These are phyloP conservation scores for Caenorhabditis brenneri DNA, from an alignment of 1,140 invertebrate species.

Conservation along the genomic window DNA sequence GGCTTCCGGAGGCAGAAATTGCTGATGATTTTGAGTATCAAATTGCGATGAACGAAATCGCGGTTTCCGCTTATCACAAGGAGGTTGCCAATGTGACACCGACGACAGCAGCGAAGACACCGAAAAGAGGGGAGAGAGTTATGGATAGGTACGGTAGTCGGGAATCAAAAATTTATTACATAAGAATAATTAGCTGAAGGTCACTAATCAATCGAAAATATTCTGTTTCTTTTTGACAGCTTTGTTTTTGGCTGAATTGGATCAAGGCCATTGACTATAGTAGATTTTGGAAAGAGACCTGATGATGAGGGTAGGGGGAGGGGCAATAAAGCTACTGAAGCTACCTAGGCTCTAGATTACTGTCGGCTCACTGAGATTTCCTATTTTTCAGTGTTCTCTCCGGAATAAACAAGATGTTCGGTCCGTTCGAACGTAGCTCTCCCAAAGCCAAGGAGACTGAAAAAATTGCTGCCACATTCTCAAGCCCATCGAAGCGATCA, in stretches of 20 bases:
- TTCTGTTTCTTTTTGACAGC: too few relatives aligned
- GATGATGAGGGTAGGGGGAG: too few relatives aligned
- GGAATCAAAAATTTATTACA: too few relatives aligned
- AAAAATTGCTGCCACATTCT: slow-evolving; percentile 20
- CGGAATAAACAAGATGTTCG: slow-evolving; percentile 33
- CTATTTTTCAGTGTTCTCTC: slow-evolving; percentile 7
- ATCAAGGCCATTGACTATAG: too few relatives aligned
- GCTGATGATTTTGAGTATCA: not conserved
- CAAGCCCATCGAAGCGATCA: slow-evolving; percentile 1
- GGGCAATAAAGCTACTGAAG: too few relatives aligned
- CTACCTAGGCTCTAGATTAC: too few relatives aligned
- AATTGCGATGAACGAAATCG: not conserved
- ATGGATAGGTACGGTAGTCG: slow-evolving; percentile 1
- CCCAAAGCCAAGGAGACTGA: slow-evolving; percentile 16
- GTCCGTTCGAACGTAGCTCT: not conserved
- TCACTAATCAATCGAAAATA: too few relatives aligned
- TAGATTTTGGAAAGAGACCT: too few relatives aligned
- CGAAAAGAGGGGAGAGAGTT: slow-evolving; percentile 6
- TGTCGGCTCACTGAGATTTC: too few relatives aligned
- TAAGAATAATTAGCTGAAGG: too few relatives aligned
- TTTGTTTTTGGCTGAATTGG: too few relatives aligned
- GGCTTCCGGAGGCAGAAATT: not conserved
- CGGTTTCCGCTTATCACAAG: not conserved
- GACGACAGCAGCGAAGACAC: not conserved
- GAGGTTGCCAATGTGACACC: not conserved